Percentiles rank a stretch among this genome's conserved stretches.
Evolutionary conservation across 2,888 invertebrate species (phyloP).

Genomic region (Ormyrus labotus): DNA sequence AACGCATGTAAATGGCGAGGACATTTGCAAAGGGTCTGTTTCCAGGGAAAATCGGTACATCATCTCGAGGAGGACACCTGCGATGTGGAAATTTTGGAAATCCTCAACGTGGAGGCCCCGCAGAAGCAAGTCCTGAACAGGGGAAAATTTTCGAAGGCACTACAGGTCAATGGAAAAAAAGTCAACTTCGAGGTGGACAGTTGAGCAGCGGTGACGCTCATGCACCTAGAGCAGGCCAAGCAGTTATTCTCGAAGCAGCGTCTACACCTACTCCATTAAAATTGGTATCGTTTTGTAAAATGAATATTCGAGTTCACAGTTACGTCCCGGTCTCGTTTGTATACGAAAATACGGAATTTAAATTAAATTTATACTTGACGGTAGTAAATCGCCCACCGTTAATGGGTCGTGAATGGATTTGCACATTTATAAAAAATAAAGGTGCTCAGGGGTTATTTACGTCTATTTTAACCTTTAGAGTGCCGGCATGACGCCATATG

Average conservation of each 20-base stretch:
- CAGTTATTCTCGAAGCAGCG: neutral
- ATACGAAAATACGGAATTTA: neutral
- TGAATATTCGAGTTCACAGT: neutral
- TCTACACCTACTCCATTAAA: no score
- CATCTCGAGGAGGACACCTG: neutral
- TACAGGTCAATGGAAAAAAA: neutral
- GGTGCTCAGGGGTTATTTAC: neutral
- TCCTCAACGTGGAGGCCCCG: neutral
- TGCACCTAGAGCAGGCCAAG: slow-evolving; percentile 1
- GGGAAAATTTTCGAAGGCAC: neutral
- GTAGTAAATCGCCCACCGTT: neutral
- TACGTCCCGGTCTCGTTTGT: neutral
- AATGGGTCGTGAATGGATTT: slow-evolving; percentile 2
- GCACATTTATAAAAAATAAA: neutral
- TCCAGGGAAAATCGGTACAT: neutral
- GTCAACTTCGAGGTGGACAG: slow-evolving; percentile 15
- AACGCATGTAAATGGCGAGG: neutral
- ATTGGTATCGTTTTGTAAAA: no score
- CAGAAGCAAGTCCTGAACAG: neutral
- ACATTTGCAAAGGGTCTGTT: neutral
- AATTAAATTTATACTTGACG: slow-evolving; percentile 6
- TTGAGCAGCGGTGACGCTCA: neutral
- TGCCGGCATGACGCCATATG: no score
- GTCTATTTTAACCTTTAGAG: no score
- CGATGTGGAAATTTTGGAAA: neutral